Percentiles rank a stretch among this genome's conserved stretches.
phyloP scores from a whole-genome alignment of 2,888 invertebrate genomes.

The Trimorus sp. region DNA sequence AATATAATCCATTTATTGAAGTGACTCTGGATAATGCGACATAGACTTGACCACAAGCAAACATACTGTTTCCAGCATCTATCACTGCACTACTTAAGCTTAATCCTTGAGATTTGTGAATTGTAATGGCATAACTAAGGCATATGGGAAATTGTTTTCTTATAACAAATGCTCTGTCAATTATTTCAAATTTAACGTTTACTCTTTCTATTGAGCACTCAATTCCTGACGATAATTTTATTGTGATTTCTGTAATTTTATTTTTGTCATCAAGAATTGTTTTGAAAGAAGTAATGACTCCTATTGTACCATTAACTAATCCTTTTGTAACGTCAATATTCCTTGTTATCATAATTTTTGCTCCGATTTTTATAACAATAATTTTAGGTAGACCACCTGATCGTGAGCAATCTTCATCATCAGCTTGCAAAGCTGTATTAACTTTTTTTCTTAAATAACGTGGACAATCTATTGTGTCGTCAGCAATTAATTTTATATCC shows the following conservation, averaged over 20 bases:
- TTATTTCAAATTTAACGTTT: constrained; percentile 67
- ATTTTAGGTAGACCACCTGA: constrained; percentile 19
- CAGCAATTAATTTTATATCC: constrained; percentile 27
- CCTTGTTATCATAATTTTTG: constrained; percentile 40
- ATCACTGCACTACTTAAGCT: constrained; percentile 61
- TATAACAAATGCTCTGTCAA: constrained; percentile 29
- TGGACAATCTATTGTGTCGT: constrained; percentile 66
- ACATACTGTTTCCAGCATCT: constrained; percentile 59
- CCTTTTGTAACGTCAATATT: constrained; percentile 61
- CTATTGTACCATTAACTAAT: constrained; percentile 70
- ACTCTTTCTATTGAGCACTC: constrained; percentile 56
- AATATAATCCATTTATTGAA: constrained; percentile 14
- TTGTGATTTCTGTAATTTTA: not conserved
- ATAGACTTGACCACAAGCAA: constrained; percentile 66
- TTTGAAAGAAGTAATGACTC: constrained; percentile 34
- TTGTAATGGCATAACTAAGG: constrained; percentile 41
- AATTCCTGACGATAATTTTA: constrained; percentile 21
- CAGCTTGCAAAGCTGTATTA: not conserved
- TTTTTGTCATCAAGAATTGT: constrained; percentile 7
- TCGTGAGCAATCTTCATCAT: constrained; percentile 22
- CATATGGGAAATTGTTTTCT: constrained; percentile 31
- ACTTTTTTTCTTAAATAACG: constrained; percentile 36
- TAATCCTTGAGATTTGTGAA: constrained; percentile 65
- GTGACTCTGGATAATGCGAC: constrained; percentile 62
- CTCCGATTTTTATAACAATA: constrained; percentile 21